Evolutionary conservation across 2,113 vertebrate genomes (phyloP), one percentile per base, ranked within the genome.

Genomic region (Taxidea taxus): DNA sequence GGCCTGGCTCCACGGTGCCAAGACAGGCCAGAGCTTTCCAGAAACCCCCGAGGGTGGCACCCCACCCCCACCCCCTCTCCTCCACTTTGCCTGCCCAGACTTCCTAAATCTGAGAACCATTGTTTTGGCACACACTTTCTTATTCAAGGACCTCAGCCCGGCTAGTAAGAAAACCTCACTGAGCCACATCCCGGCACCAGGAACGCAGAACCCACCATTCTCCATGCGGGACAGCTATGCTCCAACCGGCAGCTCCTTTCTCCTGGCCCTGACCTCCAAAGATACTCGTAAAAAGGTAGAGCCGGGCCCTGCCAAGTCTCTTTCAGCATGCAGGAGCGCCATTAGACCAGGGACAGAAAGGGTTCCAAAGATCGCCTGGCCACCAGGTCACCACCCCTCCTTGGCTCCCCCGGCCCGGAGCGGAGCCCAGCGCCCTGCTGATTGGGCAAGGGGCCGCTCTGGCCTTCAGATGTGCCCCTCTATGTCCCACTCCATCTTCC

Each of bases 281-380:
- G 89, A 34, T 89, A 58, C 87, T 34, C 25, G 1, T 44, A 9
- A 44, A 70, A 92, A 87, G 85, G 91, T n/a, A 47, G 10, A 78
- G 21, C 11, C 18, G 20, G 47, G 62, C 49, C 11, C 54, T 56
- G 97, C 90, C 96, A 95, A 74, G 68, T 16, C 47, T 85, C 78
- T 82, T 82, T 62, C 37, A 77, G 70, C 74, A 42, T 5, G 0
- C 14, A 44, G 78, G 2, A 29, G 51, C 3, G 0, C 86, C 90
- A 34, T 42, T 13, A 27, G 68, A 34, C 29, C 60, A 27, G 39
- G 81, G 34, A 72, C 93, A 68, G 6, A 27, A 77, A 74, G 56
- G 25, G 23, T 56, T 70, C 34, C 75, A 62, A 39, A 56, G 87
- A 77, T 2, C 0, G 31, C 42, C 44, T 34, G 47, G n/a, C 75